phyloP scores from a whole-genome alignment of 2,113 vertebrate genomes.

The Miniopterus natalensis region DNA sequence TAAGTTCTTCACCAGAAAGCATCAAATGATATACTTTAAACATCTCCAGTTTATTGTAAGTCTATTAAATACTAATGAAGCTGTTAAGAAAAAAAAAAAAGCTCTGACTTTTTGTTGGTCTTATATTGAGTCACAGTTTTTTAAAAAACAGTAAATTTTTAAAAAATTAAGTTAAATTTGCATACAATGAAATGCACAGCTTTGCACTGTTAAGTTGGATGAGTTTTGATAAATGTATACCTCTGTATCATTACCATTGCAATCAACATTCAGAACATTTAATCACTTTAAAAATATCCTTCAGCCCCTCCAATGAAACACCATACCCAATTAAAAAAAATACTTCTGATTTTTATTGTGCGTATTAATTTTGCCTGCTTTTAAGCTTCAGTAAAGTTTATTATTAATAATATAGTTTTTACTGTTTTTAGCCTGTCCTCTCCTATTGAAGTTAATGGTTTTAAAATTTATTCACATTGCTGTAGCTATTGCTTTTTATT shows the following conservation, averaged over 20 bases:
- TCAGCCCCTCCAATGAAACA: neutral
- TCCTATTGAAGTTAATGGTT: neutral
- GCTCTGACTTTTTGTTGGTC: neutral
- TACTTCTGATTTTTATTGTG: neutral
- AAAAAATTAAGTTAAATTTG: neutral
- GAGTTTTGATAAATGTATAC: neutral
- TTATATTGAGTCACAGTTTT: neutral
- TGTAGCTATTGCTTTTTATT: neutral
- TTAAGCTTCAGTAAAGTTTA: neutral
- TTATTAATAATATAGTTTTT: neutral
- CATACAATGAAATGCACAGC: neutral
- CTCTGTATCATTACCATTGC: neutral
- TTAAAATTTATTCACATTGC: neutral
- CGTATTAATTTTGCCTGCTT: constrained; percentile 5
- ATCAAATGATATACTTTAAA: neutral
- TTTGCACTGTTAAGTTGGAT: neutral
- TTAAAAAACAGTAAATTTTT: neutral
- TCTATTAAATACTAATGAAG: neutral
- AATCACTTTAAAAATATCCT: neutral
- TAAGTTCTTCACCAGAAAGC: constrained; percentile 9
- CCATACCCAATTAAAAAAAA: neutral
- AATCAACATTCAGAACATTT: neutral
- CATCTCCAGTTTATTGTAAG: neutral
- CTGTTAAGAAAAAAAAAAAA: neutral
- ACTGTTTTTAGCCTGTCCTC: neutral